These are phyloP conservation scores for Pristiophorus japonicus DNA, from an alignment of 2,113 vertebrate genomes.

Conservation along the genomic window DNA sequence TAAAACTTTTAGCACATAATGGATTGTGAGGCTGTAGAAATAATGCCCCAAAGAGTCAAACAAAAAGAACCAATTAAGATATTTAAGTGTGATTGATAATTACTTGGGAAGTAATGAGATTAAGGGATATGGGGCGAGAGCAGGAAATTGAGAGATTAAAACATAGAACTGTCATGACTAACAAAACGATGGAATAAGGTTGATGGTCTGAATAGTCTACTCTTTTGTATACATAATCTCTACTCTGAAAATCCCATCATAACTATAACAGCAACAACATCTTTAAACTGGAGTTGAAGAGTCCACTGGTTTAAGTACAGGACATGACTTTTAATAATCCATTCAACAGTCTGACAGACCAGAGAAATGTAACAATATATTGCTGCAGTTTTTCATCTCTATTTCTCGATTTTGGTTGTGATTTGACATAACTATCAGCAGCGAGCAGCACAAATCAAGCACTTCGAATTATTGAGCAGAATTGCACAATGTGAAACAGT, in stretches of 20 bases:
- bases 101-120: too few species aligned
- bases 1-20: neutral
- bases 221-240: neutral
- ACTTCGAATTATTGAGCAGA: neutral
- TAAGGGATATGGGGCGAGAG: neutral
- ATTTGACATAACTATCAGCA: conserved; percentile 15
- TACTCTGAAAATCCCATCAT: neutral
- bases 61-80: neutral
- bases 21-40: neutral
- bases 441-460: neutral
- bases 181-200: neutral
- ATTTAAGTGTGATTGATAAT: neutral
- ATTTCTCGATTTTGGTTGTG: neutral
- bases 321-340: neutral
- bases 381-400: neutral
- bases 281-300: neutral
- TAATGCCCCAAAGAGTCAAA: neutral
- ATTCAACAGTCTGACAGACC: neutral
- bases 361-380: neutral
- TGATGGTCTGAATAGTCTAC: neutral
- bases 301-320: neutral
- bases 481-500: neutral
- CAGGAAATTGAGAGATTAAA: neutral
- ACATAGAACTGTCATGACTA: neutral
- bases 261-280: neutral